Base-by-base conservation (phyloP, 2,797 vertebrate genomes). In the Hybognathus amarus region DNA sequence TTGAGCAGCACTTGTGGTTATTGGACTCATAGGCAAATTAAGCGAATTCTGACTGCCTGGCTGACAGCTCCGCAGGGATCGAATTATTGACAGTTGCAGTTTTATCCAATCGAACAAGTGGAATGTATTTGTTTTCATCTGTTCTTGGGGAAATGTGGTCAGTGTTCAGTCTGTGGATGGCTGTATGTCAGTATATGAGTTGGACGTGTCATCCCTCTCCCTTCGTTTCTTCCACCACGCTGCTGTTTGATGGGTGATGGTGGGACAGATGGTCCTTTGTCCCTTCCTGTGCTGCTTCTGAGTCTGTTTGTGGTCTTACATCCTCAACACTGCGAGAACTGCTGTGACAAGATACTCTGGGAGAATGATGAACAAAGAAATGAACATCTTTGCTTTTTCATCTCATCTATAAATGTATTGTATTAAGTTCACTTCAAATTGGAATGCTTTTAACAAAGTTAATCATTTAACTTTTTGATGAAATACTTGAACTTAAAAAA, bases 141-240 rank as follows among this genome's bases (percentile, higher is more conserved):
- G 75, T 24, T 68, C 4, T 75, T 67, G 73, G 42, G 38, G 75
- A 54, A 38, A 74, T 33, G 24, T 52, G 15, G 24, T 63, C 77
- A 2, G 74, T 76, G 73, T 22, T 33, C 8, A 59, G n/a, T 64
- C n/a, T 68, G 64, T 81, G 74, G 42, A 61, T 30, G 78, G 74
- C 20, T 71, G 83, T 82, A 24, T 36, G 40, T 40, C n/a, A 15
- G 77, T 18, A 12, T 69, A 33, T 20, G 83, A 69, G 63, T 38
- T 36, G 24, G 81, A 10, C 12, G 10, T 42, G 38, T 71, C 38
- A 40, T 83, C 84, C 13, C 22, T 40, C 30, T 80, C 54, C 18
- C n/a, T 45, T 17, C 54, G 83, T 70, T 84, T 88, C 40, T 87
- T 88, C 87, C 85, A 87, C 78, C 83, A 88, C 24, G 84, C 56